Conservation (phyloP, 2,888 invertebrate species). For the Eustalomyia histrio region DNA sequence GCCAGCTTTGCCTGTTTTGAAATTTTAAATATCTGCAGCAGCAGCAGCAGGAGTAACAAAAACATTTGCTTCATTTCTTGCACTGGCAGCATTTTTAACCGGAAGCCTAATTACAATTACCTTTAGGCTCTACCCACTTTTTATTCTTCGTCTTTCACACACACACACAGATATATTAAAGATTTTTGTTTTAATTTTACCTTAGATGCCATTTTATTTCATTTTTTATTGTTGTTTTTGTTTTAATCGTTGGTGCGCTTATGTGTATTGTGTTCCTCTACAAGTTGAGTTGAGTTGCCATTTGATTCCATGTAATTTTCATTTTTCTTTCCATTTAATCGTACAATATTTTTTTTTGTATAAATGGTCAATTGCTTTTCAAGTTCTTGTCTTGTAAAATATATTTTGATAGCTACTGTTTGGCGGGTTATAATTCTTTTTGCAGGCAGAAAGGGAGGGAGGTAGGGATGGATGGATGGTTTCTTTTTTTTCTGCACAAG, state of each 20-base stretch:
- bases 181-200: constrained; percentile 32
- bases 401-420: constrained; percentile 66
- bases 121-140: constrained; percentile 65
- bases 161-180: neutral
- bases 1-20: constrained; percentile 43
- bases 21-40: constrained; percentile 15
- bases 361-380: constrained; percentile 57
- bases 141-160: neutral
- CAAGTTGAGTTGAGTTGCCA: constrained; percentile 40
- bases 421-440: constrained; percentile 64
- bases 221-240: constrained; percentile 11
- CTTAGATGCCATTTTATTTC: constrained; percentile 60
- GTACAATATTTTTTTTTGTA: constrained; percentile 13
- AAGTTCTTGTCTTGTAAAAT: constrained; percentile 66
- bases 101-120: constrained; percentile 69
- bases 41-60: too few species aligned
- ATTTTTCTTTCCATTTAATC: constrained; percentile 49
- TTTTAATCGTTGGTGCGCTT: constrained; percentile 61
- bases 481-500: constrained; percentile 17
- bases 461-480: constrained; percentile 56
- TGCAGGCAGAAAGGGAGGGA: constrained; percentile 16
- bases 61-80: constrained; percentile 30
- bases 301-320: constrained; percentile 61
- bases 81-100: constrained; percentile 59
- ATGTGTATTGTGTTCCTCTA: constrained; percentile 25